These are phyloP conservation scores for Euzophera pinguis DNA, from an alignment of 2,888 invertebrate species.

Conservation along the genomic window DNA sequence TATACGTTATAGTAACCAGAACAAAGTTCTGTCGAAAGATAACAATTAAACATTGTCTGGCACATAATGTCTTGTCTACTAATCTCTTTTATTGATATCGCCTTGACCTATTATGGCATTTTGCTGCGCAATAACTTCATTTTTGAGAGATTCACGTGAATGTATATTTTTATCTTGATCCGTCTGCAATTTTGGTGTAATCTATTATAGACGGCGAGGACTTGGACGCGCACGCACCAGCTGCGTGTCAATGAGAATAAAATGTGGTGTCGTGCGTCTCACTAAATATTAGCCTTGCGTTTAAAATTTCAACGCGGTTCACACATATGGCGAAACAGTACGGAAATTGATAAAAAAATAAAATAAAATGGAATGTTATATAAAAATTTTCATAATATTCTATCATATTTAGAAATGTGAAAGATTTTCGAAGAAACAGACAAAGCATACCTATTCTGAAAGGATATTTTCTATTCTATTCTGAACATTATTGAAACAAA, in stretches of 20 bases:
- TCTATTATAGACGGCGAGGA: slow-evolving; percentile 14
- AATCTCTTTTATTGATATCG: slow-evolving; percentile 39
- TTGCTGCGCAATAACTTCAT: slow-evolving; percentile 47
- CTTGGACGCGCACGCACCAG: slow-evolving; percentile 31
- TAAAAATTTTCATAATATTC: too few relatives aligned
- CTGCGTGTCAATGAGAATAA: slow-evolving; percentile 29
- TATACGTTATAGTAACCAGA: slow-evolving; percentile 24
- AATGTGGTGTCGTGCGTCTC: not conserved
- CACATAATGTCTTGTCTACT: slow-evolving; percentile 27
- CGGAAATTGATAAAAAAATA: too few relatives aligned
- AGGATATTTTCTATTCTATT: too few relatives aligned
- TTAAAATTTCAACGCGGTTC: not conserved
- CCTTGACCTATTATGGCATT: slow-evolving; percentile 58
- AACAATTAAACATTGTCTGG: slow-evolving; percentile 40
- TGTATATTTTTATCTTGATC: slow-evolving; percentile 29
- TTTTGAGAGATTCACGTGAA: slow-evolving; percentile 22
- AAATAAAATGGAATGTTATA: too few relatives aligned
- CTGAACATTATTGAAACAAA: too few relatives aligned
- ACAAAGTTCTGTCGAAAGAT: slow-evolving; percentile 29
- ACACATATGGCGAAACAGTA: not conserved
- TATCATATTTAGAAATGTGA: too few relatives aligned
- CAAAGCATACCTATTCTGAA: too few relatives aligned
- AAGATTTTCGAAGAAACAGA: too few relatives aligned
- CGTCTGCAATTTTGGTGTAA: slow-evolving; percentile 24
- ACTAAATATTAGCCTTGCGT: slow-evolving; percentile 6